Base-by-base conservation (phyloP, 1,140 invertebrate species). In the Saxidomus purpurata region DNA sequence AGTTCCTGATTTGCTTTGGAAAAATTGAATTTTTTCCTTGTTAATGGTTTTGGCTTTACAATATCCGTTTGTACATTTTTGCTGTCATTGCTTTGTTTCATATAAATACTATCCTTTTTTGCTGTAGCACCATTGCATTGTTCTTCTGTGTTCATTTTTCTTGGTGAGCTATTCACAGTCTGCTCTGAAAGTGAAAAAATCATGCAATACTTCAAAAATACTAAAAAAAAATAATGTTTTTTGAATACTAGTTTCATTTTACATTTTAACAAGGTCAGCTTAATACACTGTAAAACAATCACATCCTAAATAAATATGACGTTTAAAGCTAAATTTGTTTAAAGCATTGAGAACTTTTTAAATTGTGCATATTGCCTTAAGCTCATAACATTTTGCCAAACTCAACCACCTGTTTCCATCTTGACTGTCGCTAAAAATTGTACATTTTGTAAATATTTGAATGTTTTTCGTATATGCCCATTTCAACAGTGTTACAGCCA, bases 1-100 rank as follows among this genome's bases (percentile, higher is more conserved):
- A 79, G 36, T 36, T 79, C 22, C 49, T 79, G 47, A 52, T 52
- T 79, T 19, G 76, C 76, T 79, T 79, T 79, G 1, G 43, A 52
- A 36, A 79, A 79, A 36, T 79, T 49, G 55, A 79, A 79, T 9
- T 31, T 31, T 55, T 79, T 22, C 28, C 55, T 52, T 76, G 6
- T 38, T 9, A 40, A 0, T 19, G 19, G 34, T 74, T 74, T 25
- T 13, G 38, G 71, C 17, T 25, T 76, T 13, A 49, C 22, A 28
- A 76, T 4, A 0, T 49, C 71, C n/a, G 38, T 76, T 28, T 49
- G 40, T 4, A 76, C n/a, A 74, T 19, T 0, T 22, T n/a, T n/a
- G n/a, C n/a, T n/a, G n/a, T n/a, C n/a, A n/a, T n/a, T n/a, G n/a
- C n/a, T n/a, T n/a, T n/a, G n/a, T n/a, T n/a, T n/a, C n/a, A 17